Percentiles rank a stretch among this genome's conserved stretches.
Conservation (phyloP, 2,888 invertebrate genomes). For the Flexamia atlantica region DNA sequence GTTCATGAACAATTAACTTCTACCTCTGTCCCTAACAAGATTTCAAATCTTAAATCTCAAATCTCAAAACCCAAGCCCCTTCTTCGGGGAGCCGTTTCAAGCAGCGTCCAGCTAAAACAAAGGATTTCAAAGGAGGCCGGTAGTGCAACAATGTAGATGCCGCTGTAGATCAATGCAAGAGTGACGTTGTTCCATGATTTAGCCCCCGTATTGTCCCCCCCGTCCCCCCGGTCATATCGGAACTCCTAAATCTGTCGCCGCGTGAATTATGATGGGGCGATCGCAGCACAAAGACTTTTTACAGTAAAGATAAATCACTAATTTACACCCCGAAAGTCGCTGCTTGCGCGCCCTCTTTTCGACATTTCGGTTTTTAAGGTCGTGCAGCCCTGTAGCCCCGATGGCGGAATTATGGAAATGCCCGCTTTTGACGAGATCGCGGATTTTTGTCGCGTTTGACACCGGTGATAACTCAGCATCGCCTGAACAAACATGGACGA, state of each 20-base stretch:
- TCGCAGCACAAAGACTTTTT: constrained; percentile 56
- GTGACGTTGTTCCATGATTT: constrained; percentile 43
- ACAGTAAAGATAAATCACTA: constrained; percentile 58
- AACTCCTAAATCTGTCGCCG: constrained; percentile 60
- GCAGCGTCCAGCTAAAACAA: constrained; percentile 3
- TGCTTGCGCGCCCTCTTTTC: constrained; percentile 51
- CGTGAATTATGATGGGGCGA: constrained; percentile 54
- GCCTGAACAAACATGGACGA: constrained; percentile 3
- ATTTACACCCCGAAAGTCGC: constrained; percentile 37
- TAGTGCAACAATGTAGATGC: constrained; percentile 23
- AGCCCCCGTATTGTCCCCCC: constrained; percentile 34
- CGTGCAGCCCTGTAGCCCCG: background rate
- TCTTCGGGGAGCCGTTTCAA: too few species aligned
- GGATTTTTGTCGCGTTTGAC: constrained; percentile 26
- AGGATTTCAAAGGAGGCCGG: background rate
- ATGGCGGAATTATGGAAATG: constrained; percentile 54
- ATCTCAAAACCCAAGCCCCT: too few species aligned
- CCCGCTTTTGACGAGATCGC: constrained; percentile 19
- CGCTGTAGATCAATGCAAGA: constrained; percentile 20
- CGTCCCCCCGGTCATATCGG: constrained; percentile 53
- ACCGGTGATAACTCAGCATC: background rate
- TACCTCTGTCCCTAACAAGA: too few species aligned
- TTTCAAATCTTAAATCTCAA: too few species aligned
- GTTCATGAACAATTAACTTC: too few species aligned
- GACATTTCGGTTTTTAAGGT: constrained; percentile 54